phyloP scores from a whole-genome alignment of 2,888 invertebrate species.

The Neria commutata region DNA sequence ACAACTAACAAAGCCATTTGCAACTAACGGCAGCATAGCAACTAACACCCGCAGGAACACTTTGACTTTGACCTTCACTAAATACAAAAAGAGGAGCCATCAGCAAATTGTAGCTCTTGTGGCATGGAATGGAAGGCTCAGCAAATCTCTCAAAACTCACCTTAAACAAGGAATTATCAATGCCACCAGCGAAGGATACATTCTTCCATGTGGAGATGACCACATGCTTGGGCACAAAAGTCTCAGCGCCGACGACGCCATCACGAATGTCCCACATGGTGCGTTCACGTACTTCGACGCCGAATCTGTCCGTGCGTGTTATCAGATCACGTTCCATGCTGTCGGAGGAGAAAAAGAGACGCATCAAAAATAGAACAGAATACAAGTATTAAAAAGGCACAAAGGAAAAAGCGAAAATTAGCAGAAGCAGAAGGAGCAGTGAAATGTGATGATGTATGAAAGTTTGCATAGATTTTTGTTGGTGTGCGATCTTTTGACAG shows the following conservation, averaged over 20 bases:
- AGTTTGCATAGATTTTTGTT: slow-evolving; percentile 8
- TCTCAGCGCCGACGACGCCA: slow-evolving; percentile 89
- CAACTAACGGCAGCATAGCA: not conserved
- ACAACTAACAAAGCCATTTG: not conserved
- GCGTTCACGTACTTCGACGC: slow-evolving; percentile 84
- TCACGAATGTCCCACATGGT: slow-evolving; percentile 87
- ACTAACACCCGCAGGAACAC: not conserved
- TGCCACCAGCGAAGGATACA: slow-evolving; percentile 90
- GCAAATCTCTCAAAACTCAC: slow-evolving; percentile 61
- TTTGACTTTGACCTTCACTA: not conserved
- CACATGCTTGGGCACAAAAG: slow-evolving; percentile 89
- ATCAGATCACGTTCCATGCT: slow-evolving; percentile 74
- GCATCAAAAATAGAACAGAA: slow-evolving; percentile 2
- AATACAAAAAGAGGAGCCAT: not conserved
- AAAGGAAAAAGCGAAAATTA: not conserved
- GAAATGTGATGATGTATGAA: slow-evolving; percentile 9
- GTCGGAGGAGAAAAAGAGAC: slow-evolving; percentile 20
- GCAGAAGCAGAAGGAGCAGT: not conserved
- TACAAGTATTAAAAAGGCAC: not conserved
- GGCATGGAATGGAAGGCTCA: not conserved
- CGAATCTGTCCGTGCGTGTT: slow-evolving; percentile 78
- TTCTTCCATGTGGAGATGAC: slow-evolving; percentile 95
- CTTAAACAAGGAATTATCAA: slow-evolving; percentile 75
- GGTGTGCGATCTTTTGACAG: slow-evolving; percentile 28
- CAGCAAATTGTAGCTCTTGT: too few species aligned